Evolutionary conservation across 2,888 invertebrate species (phyloP), one percentile per base, ranked within the genome.

Genomic region (Ferrisia virgata): DNA sequence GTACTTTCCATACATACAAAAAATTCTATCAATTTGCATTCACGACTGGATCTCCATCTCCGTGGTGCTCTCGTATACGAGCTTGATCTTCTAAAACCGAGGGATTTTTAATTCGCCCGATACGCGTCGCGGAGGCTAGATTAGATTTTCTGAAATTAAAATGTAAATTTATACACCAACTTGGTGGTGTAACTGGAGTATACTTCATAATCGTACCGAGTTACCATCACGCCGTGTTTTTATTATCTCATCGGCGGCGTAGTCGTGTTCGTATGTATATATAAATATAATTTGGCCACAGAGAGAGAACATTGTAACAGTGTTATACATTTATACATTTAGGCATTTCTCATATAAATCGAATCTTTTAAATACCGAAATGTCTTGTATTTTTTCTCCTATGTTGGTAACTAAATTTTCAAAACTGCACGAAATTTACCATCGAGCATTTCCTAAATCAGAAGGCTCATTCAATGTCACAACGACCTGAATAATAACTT

Each of bases 61-160:
- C 18, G 18, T 18, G 53, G 53, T 53, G 18, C 22, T 22, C 18
- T 22, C 53, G 53, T 53, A 53, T 22, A 22, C 22, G 22, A 28
- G n/a, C n/a, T 13, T 64, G 64, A 64, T 64, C 28, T 64, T 28
- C 28, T 28, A 64, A 28, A 64, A 64, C 64, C 64, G 64, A 64
- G 64, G 64, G 64, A 64, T 64, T 64, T 64, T 64, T 64, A 64
- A 64, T 64, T 64, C 64, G 31, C 64, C 15, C 28, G 53, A 53
- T 53, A 53, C 64, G 64, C 28, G 28, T 64, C 64, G 39, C 39
- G 64, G 18, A 25, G 64, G 64, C 64, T 64, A 28, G 64, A 64
- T 64, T 64, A 64, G 64, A 64, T 64, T 64, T 64, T 64, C n/a
- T 64, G 64, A 64, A 64, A 64, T 64, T 64, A 64, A 64, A 64